A percentile compares a stretch with the other conserved stretches of the same genome.
These are phyloP conservation scores for Drosophila guanche DNA, from an alignment of 1,140 invertebrate species.

Conservation along the genomic window DNA sequence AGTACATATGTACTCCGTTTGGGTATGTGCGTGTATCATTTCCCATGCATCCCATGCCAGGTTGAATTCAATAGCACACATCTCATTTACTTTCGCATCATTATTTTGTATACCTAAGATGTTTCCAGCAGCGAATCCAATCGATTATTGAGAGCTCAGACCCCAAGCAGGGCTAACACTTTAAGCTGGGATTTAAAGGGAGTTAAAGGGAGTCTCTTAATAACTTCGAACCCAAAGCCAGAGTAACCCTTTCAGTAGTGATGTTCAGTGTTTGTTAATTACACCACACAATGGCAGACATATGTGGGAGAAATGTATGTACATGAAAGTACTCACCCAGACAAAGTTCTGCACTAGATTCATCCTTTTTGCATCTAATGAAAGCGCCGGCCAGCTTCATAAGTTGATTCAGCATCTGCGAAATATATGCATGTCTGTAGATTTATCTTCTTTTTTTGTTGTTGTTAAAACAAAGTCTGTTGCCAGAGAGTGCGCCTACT, in stretches of 20 bases:
- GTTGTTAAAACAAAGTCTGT: constrained; percentile 40
- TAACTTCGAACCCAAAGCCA: too few relatives aligned
- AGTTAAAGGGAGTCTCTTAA: too few relatives aligned
- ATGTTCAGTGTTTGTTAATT: too few relatives aligned
- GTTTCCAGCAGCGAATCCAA: constrained; percentile 29
- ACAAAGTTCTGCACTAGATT: not conserved
- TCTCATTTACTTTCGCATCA: constrained; percentile 67
- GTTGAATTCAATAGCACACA: constrained; percentile 50
- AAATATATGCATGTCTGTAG: constrained; percentile 40
- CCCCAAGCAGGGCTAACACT: too few relatives aligned
- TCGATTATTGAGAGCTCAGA: constrained; percentile 18
- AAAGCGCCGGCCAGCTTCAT: constrained; percentile 30
- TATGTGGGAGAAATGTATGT: not conserved
- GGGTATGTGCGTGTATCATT: constrained; percentile 42
- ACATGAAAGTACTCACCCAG: constrained; percentile 26
- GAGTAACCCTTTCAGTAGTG: too few relatives aligned
- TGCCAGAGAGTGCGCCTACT: constrained; percentile 30
- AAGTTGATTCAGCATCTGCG: constrained; percentile 51
- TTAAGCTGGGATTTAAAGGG: too few relatives aligned
- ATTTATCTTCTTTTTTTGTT: constrained; percentile 26
- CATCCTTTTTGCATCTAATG: constrained; percentile 25
- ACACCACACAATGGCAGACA: too few relatives aligned
- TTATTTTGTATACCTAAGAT: constrained; percentile 53
- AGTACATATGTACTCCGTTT: constrained; percentile 22
- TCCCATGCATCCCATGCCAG: constrained; percentile 37